Evolutionary conservation across 2,797 vertebrate genomes (phyloP).

Genomic region (Odontamblyopus lacepedii): DNA sequence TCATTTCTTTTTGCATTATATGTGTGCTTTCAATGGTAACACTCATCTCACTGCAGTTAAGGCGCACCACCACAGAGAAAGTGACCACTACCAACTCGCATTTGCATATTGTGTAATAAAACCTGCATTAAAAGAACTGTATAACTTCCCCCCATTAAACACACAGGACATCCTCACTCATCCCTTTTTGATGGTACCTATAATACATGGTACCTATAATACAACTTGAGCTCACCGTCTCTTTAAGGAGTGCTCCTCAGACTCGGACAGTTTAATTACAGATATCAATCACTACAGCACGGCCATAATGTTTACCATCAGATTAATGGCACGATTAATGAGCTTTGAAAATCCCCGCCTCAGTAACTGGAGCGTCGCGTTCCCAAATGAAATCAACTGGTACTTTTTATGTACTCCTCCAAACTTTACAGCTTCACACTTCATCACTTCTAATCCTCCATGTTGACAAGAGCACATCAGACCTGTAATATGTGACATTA

Average conservation of each 20-base stretch:
- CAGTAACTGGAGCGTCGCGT: slow-evolving; percentile 13
- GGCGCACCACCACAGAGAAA: too few relatives aligned
- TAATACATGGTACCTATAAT: background rate
- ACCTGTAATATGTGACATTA: background rate
- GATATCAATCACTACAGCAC: slow-evolving; percentile 19
- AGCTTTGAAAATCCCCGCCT: slow-evolving; percentile 9
- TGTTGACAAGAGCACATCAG: background rate
- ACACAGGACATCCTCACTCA: background rate
- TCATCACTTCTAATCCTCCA: background rate
- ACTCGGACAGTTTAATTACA: background rate
- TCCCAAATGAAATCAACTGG: background rate
- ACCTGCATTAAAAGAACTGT: background rate
- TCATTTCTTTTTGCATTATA: too few relatives aligned
- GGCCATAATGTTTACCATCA: slow-evolving; percentile 15
- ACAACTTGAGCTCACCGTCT: background rate
- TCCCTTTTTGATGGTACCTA: background rate
- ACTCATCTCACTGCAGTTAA: too few relatives aligned
- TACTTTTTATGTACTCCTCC: slow-evolving; percentile 13
- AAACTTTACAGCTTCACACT: background rate
- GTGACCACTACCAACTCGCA: background rate
- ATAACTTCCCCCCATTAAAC: background rate
- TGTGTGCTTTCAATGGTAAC: too few relatives aligned
- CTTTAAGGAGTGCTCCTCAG: background rate
- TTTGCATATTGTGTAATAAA: background rate
- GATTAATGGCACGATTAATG: slow-evolving; percentile 30